These are phyloP conservation scores for Lutraria rhynchaena DNA, from an alignment of 1,140 invertebrate genomes.

Conservation along the genomic window DNA sequence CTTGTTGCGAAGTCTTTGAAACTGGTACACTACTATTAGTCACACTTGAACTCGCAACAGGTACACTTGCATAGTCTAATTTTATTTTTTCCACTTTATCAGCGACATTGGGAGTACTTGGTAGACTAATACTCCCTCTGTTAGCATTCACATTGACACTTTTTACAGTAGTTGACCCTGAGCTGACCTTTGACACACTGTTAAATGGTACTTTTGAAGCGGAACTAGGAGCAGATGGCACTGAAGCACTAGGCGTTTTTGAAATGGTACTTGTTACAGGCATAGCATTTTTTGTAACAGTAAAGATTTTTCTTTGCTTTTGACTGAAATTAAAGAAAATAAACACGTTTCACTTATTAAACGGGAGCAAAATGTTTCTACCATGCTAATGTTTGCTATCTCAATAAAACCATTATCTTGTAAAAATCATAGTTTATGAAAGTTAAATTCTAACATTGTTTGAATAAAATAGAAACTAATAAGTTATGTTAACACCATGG, in stretches of 20 bases:
- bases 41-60: neutral
- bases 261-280: neutral
- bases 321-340: no score
- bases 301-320: constrained; percentile 67
- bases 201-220: constrained; percentile 15
- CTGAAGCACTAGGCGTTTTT: neutral
- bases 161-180: constrained; percentile 17
- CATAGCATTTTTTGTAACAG: constrained; percentile 41
- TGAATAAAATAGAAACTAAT: no score
- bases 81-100: constrained; percentile 29
- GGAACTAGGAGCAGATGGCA: constrained; percentile 3
- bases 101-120: constrained; percentile 12
- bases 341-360: no score
- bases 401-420: no score
- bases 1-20: neutral
- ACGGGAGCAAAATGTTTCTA: no score
- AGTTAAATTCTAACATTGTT: no score
- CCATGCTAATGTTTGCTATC: no score
- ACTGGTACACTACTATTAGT: neutral
- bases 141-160: constrained; percentile 13
- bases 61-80: constrained; percentile 15
- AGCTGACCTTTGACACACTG: constrained; percentile 33
- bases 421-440: no score
- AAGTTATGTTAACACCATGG: no score
- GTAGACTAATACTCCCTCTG: neutral